A percentile compares a stretch with the other conserved stretches of the same genome.
phyloP scores from a whole-genome alignment of 2,797 vertebrate genomes.

The Oceanodroma leucorhoa region DNA sequence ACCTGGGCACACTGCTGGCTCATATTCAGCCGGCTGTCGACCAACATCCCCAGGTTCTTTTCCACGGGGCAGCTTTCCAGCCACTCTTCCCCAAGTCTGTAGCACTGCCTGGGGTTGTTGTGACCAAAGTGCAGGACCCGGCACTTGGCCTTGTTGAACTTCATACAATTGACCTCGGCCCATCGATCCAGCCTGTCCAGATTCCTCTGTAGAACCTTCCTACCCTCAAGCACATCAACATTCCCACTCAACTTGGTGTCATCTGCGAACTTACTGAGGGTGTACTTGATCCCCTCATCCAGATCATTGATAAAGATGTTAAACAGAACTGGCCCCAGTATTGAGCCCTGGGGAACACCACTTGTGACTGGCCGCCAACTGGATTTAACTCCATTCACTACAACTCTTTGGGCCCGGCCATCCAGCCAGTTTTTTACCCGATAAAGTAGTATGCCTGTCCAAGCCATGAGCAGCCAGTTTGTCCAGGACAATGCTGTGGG shows the following conservation, averaged over 20 bases:
- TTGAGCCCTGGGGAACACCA: background rate
- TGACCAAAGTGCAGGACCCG: background rate
- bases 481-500: no score
- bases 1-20: background rate
- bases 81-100: background rate
- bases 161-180: background rate
- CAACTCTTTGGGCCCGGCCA: background rate
- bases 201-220: background rate
- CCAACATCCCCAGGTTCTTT: background rate
- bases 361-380: no score
- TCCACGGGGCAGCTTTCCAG: fast-evolving
- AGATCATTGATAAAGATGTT: background rate
- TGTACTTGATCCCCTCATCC: background rate
- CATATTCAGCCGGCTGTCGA: background rate
- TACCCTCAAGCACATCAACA: background rate
- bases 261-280: background rate
- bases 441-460: fast-evolving
- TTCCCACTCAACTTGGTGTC: background rate
- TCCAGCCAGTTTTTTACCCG: background rate
- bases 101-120: background rate
- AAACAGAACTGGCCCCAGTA: background rate
- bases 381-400: background rate
- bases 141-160: background rate
- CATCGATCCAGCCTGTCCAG: background rate
- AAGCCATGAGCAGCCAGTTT: background rate